phyloP scores from a whole-genome alignment of 2,888 invertebrate species.

The Leptarthrus brevirostris region DNA sequence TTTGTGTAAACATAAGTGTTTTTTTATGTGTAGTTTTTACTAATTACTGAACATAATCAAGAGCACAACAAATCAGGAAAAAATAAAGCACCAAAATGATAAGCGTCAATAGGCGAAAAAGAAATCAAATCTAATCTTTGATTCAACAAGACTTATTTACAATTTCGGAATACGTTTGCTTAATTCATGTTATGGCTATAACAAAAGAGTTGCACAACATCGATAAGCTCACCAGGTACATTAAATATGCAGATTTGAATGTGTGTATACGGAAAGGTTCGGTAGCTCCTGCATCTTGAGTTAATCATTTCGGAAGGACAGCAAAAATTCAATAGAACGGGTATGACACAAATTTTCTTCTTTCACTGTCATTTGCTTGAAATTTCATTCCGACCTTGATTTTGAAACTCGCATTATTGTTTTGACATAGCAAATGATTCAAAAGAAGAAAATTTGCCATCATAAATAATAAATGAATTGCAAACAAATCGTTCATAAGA shows the following conservation, averaged over 20 bases:
- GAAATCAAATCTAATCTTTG: not conserved
- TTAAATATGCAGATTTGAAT: not conserved
- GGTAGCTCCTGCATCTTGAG: too few species aligned
- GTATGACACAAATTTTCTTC: conserved; percentile 20
- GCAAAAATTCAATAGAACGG: too few species aligned
- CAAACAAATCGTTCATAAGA: too few species aligned
- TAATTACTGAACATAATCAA: not conserved
- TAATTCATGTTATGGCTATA: conserved; percentile 12
- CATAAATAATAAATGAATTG: too few species aligned
- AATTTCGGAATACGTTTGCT: conserved; percentile 6
- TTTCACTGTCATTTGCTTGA: too few species aligned
- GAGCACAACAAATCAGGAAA: not conserved
- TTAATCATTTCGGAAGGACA: too few species aligned
- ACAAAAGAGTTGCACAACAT: conserved; percentile 23
- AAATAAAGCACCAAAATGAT: conserved; percentile 11
- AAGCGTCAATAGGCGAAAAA: conserved; percentile 24
- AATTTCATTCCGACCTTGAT: too few species aligned
- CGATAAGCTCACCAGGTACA: conserved; percentile 23
- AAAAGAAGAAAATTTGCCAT: too few species aligned
- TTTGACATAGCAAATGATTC: too few species aligned
- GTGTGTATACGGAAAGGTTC: not conserved
- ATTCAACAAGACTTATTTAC: conserved; percentile 22
- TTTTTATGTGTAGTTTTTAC: too few species aligned
- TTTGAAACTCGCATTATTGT: too few species aligned
- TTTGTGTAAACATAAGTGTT: not conserved